These are phyloP conservation scores for Lamellibrachia columna DNA, from an alignment of 2,888 invertebrate species.

Conservation along the genomic window DNA sequence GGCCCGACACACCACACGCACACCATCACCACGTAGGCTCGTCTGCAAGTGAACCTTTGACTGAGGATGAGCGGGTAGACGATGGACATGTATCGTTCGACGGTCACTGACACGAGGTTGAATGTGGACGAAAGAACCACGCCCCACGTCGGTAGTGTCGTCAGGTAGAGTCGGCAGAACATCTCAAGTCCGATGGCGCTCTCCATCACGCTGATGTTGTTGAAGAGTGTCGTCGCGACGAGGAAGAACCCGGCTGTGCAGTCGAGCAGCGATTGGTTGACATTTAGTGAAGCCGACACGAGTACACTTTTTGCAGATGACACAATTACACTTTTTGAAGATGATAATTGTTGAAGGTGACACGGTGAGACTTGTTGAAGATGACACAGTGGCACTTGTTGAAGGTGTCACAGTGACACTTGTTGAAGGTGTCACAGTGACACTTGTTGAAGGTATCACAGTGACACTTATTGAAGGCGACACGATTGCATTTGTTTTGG, in stretches of 20 bases:
- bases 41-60: constrained; percentile 23
- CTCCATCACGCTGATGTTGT: neutral
- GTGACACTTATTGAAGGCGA: no score
- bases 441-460: no score
- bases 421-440: no score
- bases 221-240: constrained; percentile 28
- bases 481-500: no score
- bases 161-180: constrained; percentile 34
- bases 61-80: constrained; percentile 36
- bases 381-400: no score
- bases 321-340: no score
- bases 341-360: no score
- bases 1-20: constrained; percentile 30
- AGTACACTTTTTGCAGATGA: no score
- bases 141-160: constrained; percentile 29
- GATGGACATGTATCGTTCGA: constrained; percentile 36
- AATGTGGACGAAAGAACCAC: constrained; percentile 35
- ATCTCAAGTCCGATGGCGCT: constrained; percentile 24
- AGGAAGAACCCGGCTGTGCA: constrained; percentile 34
- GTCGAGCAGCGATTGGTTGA: constrained; percentile 38
- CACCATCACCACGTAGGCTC: constrained; percentile 20
- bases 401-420: no score
- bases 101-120: constrained; percentile 35
- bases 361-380: no score
- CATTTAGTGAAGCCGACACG: no score